A percentile compares a stretch with the other conserved stretches of the same genome.
Conservation (phyloP, 2,888 invertebrate species). For the Polydesmus complanatus region DNA sequence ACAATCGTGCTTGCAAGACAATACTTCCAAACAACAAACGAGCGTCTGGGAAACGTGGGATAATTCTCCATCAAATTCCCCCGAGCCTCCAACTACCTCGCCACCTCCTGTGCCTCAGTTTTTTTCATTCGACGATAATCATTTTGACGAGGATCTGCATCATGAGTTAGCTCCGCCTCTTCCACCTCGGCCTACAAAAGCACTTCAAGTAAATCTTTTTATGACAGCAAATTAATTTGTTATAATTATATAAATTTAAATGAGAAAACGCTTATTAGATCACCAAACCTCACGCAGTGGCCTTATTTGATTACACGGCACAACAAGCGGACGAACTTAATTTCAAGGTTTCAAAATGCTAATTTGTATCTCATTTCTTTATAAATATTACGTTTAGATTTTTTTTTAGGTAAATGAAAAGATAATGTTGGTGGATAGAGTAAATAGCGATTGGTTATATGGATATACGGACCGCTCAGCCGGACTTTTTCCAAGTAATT, state of each 20-base stretch:
- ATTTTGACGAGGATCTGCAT: not conserved
- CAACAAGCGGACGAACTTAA: constrained; percentile 61
- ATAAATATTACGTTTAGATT: not conserved
- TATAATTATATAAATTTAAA: too few relatives aligned
- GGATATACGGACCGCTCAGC: constrained; percentile 53
- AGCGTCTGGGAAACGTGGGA: not conserved
- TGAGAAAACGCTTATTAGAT: not conserved
- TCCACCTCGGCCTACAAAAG: constrained; percentile 11
- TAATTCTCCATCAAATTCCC: too few relatives aligned
- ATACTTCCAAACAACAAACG: not conserved
- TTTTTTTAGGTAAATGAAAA: constrained; percentile 49
- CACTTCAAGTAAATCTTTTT: not conserved
- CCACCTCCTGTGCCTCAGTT: constrained; percentile 14
- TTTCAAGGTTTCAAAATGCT: constrained; percentile 64
- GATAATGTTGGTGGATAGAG: constrained; percentile 51
- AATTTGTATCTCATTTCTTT: too few relatives aligned
- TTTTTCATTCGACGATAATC: not conserved
- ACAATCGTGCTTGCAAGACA: constrained; percentile 11
- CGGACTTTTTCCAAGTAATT: constrained; percentile 71
- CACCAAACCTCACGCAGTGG: constrained; percentile 49
- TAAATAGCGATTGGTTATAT: constrained; percentile 66
- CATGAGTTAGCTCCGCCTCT: constrained; percentile 2
- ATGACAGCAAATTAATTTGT: not conserved
- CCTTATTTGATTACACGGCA: constrained; percentile 61
- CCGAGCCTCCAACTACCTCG: constrained; percentile 1